Base-by-base conservation (phyloP, 2,797 vertebrate genomes). In the Enoplosus armatus region DNA sequence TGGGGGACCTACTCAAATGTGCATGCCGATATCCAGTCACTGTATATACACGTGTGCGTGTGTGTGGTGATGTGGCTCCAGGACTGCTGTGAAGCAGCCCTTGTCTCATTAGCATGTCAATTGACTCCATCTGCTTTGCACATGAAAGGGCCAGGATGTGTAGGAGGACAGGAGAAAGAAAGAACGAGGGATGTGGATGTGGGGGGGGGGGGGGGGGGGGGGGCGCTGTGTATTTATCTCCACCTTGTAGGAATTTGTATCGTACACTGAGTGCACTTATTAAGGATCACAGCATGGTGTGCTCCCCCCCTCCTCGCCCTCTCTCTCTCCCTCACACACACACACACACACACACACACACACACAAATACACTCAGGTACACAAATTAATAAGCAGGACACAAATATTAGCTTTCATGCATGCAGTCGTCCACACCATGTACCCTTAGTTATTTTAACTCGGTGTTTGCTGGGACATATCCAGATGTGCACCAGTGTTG, bases 91-190 rank as follows among this genome's bases (percentile, higher is more conserved):
- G 92, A 89, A 92, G 90, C 93, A 91, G 94, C 94, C 91, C 90
- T 94, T 93, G 93, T 95, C 95, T 96, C 96, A 96, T 97, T 97
- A 97, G 95, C 95, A 96, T 96, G 95, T 96, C 95, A 96, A 94
- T 96, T 94, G 96, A 94, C 94, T 96, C 94, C 94, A 96, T 96
- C 96, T 97, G 95, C 91, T 97, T 97, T 96, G 95, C 95, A 96
- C 96, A 94, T 95, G 93, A 96, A 96, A 96, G 94, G 87, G 81
- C 81, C 83, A 84, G 85, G 87, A 93, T 93, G 90, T 91, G 94
- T 93, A 91, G 93, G 93, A 94, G 93, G 92, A 92, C 90, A 91
- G 90, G 88, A 85, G 92, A 87, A 84, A 91, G 92, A 94, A 90
- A 90, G 93, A 91, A 78, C 79, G 64, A 86, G 71, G 82, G 87